These are phyloP conservation scores for Cydia splendana DNA, from an alignment of 1,140 invertebrate genomes.

Conservation along the genomic window DNA sequence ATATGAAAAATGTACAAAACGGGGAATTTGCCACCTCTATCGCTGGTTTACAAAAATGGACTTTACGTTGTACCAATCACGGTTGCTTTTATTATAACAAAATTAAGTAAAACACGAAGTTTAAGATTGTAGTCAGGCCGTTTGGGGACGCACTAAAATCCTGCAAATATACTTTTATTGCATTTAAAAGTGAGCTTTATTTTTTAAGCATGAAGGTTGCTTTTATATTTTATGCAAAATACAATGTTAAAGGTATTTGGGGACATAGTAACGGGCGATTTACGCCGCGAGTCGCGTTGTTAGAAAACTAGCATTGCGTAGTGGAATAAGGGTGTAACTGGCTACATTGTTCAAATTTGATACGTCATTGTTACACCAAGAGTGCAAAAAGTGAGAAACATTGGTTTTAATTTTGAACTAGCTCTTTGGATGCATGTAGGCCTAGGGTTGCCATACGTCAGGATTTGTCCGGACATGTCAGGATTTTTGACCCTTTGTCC, in stretches of 20 bases:
- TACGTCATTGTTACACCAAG: background rate
- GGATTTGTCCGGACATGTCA: no score
- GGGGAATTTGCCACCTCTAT: background rate
- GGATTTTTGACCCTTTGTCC: no score
- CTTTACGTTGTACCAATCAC: background rate
- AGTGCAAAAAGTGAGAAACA: background rate
- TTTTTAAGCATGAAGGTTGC: background rate
- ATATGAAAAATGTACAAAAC: background rate
- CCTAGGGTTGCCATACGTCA: no score
- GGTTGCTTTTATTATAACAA: background rate
- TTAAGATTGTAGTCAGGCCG: slow-evolving; percentile 9
- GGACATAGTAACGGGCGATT: no score
- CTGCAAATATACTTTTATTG: background rate
- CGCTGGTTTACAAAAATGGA: background rate
- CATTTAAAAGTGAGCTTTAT: background rate
- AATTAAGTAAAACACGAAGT: background rate
- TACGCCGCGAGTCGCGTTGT: no score
- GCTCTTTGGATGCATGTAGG: background rate
- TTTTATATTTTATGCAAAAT: background rate
- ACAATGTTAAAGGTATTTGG: no score
- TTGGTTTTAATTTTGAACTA: background rate
- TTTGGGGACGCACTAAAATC: background rate
- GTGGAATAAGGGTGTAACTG: no score
- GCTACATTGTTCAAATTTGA: background rate
- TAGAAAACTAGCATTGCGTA: no score